Base-by-base conservation (phyloP, 2,113 vertebrate species). In the Peromyscus polionotus region DNA sequence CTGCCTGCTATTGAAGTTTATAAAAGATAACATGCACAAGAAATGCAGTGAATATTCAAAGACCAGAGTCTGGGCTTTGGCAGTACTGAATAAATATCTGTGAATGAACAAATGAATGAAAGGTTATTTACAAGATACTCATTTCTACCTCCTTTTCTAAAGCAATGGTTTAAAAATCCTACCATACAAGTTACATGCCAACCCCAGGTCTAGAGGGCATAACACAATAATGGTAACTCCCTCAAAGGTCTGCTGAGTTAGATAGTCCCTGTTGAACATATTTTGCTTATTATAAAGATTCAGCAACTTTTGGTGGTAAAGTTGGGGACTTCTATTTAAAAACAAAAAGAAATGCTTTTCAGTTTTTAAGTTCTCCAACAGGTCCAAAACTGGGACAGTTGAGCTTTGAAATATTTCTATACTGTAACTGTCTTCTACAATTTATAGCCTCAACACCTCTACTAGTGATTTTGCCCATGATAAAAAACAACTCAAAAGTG, bases 71-170 rank as follows among this genome's bases (percentile, higher is more conserved):
- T 81, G 28, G 7, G 9, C 7, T 92, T 96, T 33, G 75, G 67
- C 1, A 42, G 36, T 22, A 31, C 3, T 63, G 76, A 95, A 48
- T 54, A 79, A 61, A 45, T 54, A 36, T 3, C 12, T 84, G 33
- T 68, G 36, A 51, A n/a, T 79, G 33, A 95, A 93, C 48, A 57
- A 85, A 84, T 94, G 83, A 75, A 42, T 70, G 16, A n/a, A 72
- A n/a, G 28, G 9, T 39, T 68, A 59, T 77, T 81, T 91, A 39
- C 54, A 72, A 93, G 45, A 19, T 59, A 39, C 5, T 36, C 22
- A 96, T 83, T 59, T 63, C 59, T 79, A 72, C 5, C 65, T 90
- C n/a, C 90, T 57, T 51, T 76, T 75, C n/a, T 83, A 28, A 61
- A 84, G n/a, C 33, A 75, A 88, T 67, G 95, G 33, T 70, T 72